Conservation (phyloP, 2,113 vertebrate genomes). For the Erinaceus europaeus region DNA sequence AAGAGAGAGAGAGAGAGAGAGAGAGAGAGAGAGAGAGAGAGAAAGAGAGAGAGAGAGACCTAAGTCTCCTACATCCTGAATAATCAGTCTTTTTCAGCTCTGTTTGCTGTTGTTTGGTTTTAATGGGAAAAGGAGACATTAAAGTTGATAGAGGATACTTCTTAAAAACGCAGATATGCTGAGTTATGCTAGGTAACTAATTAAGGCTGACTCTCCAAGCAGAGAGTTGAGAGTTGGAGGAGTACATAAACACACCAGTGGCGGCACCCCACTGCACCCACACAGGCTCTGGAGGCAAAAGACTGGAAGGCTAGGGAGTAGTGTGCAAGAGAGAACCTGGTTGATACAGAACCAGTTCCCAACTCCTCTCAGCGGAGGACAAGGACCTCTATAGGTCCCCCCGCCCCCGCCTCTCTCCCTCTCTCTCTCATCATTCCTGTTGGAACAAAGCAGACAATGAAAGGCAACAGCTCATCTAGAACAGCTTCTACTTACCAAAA, state of each 20-base stretch:
- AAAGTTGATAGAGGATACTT: not conserved
- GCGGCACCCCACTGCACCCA: not conserved
- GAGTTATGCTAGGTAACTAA: slow-evolving; percentile 60
- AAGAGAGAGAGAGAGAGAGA: not conserved
- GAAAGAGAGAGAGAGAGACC: not conserved
- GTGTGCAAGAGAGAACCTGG: not conserved
- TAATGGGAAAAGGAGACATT: not conserved
- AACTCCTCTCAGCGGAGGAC: not conserved
- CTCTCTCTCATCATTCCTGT: slow-evolving; percentile 35
- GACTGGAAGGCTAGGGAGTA: not conserved
- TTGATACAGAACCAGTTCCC: not conserved
- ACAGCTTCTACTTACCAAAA: slow-evolving; percentile 35
- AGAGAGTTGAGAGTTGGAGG: not conserved
- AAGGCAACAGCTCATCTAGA: slow-evolving; percentile 28
- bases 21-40: not conserved
- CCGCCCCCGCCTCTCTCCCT: not conserved
- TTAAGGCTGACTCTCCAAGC: slow-evolving; percentile 24
- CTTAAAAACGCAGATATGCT: slow-evolving; percentile 61
- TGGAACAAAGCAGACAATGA: slow-evolving; percentile 54
- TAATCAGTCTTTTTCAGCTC: not conserved
- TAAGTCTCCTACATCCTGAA: not conserved
- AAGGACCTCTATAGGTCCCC: too few species aligned
- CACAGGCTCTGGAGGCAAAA: not conserved
- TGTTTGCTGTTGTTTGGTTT: not conserved
- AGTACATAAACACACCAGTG: not conserved